Evolutionary conservation across 2,797 vertebrate species (phyloP).

Genomic region (Microctenopoma steveboyesi): DNA sequence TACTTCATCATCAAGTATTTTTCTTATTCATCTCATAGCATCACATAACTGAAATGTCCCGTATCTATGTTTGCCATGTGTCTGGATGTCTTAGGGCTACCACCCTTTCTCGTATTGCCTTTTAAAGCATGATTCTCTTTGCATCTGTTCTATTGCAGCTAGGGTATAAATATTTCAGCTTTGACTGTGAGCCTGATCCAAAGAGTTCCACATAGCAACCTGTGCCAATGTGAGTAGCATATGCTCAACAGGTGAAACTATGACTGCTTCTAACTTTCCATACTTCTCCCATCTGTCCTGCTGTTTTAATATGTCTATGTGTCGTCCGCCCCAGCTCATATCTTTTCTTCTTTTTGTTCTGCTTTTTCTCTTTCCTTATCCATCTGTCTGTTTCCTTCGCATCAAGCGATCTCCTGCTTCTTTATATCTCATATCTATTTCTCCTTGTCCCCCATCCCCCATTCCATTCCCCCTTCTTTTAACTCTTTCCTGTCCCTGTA

Average conservation of each 20-base stretch:
- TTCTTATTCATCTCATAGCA: too few species aligned
- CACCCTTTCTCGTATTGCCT: too few species aligned
- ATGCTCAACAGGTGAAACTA: conserved; percentile 13
- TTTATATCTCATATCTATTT: too few species aligned
- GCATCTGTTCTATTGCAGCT: neutral
- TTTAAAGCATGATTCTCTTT: neutral
- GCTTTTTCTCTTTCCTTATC: neutral
- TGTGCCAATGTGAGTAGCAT: neutral
- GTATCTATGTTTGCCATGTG: neutral
- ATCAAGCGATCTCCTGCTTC: neutral
- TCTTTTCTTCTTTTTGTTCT: neutral
- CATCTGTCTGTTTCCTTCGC: neutral
- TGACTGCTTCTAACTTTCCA: conserved; percentile 13
- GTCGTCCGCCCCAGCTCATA: neutral
- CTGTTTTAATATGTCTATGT: neutral
- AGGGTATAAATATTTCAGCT: neutral
- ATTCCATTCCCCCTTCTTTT: neutral
- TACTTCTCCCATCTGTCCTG: neutral
- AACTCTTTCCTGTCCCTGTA: neutral
- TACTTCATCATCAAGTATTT: too few species aligned
- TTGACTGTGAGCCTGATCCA: conserved; percentile 7
- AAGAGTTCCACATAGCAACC: conserved; percentile 9
- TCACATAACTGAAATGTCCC: neutral
- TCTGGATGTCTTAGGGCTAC: neutral
- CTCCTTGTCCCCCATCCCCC: neutral